phyloP scores from a whole-genome alignment of 2,113 vertebrate species.

The Trichechus manatus region DNA sequence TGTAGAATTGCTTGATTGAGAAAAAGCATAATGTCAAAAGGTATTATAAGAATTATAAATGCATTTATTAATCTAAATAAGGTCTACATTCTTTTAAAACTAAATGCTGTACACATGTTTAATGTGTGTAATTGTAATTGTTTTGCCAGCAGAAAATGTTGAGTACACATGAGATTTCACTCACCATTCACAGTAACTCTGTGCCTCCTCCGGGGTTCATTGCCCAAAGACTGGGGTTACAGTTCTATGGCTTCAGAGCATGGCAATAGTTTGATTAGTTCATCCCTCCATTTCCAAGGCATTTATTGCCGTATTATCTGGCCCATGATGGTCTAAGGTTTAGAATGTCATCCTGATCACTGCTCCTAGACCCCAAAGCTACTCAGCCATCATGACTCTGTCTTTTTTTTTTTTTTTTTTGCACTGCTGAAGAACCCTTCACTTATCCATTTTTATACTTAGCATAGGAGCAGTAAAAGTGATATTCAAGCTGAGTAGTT shows the following conservation, averaged over 20 bases:
- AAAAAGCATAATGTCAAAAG: not conserved
- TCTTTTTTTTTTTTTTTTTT: not conserved
- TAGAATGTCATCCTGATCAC: not conserved
- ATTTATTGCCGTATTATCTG: not conserved
- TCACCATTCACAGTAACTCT: not conserved
- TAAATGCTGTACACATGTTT: accelerated
- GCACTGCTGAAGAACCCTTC: not conserved
- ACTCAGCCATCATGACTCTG: not conserved
- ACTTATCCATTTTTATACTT: slow-evolving; percentile 62
- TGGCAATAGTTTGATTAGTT: not conserved
- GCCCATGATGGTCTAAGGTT: not conserved
- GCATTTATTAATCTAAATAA: not conserved
- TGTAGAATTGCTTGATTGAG: slow-evolving; percentile 14
- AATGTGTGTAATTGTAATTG: not conserved
- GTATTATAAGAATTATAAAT: not conserved
- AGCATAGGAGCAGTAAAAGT: slow-evolving; percentile 42
- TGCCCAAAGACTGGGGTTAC: not conserved
- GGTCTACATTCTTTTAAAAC: not conserved
- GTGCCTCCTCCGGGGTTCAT: not conserved
- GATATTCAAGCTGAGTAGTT: slow-evolving; percentile 33
- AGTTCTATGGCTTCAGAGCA: not conserved
- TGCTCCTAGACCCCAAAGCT: not conserved
- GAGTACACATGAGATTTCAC: not conserved
- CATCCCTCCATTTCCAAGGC: not conserved
- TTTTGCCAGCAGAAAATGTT: not conserved